Base-by-base conservation (phyloP, 2,797 vertebrate species). In the Antennarius maculatus region DNA sequence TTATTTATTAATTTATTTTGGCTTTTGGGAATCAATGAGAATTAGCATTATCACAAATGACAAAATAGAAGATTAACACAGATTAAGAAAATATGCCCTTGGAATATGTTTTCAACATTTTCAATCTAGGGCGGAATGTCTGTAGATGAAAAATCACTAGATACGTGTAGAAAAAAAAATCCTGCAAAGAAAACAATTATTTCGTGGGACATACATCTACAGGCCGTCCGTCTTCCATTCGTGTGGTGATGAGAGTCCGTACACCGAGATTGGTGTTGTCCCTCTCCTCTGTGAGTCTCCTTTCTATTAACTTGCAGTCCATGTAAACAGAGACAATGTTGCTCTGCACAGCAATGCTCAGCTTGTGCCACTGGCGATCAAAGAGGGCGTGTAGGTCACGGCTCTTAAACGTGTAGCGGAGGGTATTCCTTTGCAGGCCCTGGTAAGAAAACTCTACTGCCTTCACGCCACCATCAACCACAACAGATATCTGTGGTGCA, bases 341-440 rank as follows among this genome's bases (percentile, higher is more conserved):
- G 31, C 90, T 92, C 79, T 96, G 94, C 8, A 98, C 89, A 11
- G 93, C 92, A 71, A 99, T 79, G 83, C 95, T 91, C 85, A 99
- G 92, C 88, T 97, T 98, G 93, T 99, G 97, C 96, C 97, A 99
- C 75, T 97, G 96, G 18, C 96, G 95, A 89, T 99, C 96, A 79
- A 98, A 99, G 69, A 99, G 93, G 73, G 85, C 79, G 68, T 96
- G 95, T 18, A 98, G 94, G 88, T 98, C 95, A 71, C 95, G 94
- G 87, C 94, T 95, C 91, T 94, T 98, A 81, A 99, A 99, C 12
- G 92, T 89, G 82, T 96, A 95, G 77, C 92, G 95, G 49, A 95
- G 86, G 51, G 86, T 83, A 71, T 92, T 94, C 88, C 94, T 95
- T 54, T 92, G 86, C 8, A 87, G 74, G 7, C 95, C 92, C 76